Conservation (phyloP, 2,797 vertebrate species). For the Triplophysa bombifrons region DNA sequence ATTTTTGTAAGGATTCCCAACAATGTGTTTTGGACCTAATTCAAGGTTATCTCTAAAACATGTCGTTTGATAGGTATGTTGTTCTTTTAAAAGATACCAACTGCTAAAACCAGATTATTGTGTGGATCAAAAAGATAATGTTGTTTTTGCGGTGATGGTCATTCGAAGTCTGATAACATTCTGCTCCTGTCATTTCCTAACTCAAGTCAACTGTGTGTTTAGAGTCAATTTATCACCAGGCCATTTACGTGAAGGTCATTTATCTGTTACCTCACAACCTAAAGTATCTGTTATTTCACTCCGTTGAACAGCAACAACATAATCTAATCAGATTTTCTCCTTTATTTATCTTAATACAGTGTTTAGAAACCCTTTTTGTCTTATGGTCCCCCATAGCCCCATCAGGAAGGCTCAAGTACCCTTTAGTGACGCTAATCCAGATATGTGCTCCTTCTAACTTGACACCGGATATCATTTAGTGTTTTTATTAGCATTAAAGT, state of each 20-base stretch:
- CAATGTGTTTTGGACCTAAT: conserved; percentile 36
- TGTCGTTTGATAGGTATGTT: conserved; percentile 45
- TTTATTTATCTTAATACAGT: conserved; percentile 4
- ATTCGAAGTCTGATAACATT: conserved; percentile 62
- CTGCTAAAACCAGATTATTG: conserved; percentile 56
- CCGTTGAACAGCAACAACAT: background rate
- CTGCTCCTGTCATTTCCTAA: conserved; percentile 60
- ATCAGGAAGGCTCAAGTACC: background rate
- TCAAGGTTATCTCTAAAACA: conserved; percentile 61
- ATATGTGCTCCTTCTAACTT: background rate
- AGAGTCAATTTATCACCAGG: conserved; percentile 48
- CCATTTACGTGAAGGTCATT: conserved; percentile 44
- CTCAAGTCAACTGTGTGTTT: conserved; percentile 63
- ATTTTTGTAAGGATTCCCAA: background rate
- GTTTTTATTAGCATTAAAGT: background rate
- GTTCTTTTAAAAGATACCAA: conserved; percentile 55
- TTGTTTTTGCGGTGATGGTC: conserved; percentile 69
- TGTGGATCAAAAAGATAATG: conserved; percentile 67
- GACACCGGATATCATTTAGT: background rate
- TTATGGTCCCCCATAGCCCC: background rate
- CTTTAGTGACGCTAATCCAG: background rate
- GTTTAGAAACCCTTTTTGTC: background rate
- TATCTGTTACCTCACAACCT: conserved; percentile 12
- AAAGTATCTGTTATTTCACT: conserved; percentile 40
- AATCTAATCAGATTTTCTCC: background rate